These are phyloP conservation scores for Drosophila pseudoobscura DNA, from an alignment of 1,140 invertebrate genomes.

Conservation along the genomic window DNA sequence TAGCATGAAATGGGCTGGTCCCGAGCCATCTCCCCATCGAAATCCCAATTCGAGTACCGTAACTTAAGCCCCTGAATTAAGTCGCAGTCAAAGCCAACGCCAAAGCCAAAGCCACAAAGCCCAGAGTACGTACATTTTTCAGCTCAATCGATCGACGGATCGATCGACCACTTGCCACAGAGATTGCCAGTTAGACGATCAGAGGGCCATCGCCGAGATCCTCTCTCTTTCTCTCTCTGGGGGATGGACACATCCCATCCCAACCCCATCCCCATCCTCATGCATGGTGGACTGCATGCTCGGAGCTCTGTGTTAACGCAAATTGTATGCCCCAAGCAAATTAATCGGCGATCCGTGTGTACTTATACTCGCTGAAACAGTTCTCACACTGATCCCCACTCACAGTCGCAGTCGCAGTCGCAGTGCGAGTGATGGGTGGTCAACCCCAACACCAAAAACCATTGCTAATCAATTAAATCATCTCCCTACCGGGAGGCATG, in stretches of 20 bases:
- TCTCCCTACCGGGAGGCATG: no score
- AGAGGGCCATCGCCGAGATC: not conserved
- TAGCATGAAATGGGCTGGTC: slow-evolving; percentile 65
- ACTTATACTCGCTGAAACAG: slow-evolving; percentile 6
- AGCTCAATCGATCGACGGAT: not conserved
- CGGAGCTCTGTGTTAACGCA: slow-evolving; percentile 5
- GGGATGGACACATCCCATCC: not conserved
- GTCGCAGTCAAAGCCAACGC: slow-evolving; percentile 14
- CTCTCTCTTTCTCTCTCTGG: not conserved
- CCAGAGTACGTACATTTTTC: not conserved
- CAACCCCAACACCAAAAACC: no score
- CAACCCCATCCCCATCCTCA: not conserved
- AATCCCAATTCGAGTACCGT: slow-evolving; percentile 64
- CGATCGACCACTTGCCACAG: not conserved
- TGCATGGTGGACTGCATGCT: not conserved
- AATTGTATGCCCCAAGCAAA: not conserved
- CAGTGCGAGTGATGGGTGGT: no score
- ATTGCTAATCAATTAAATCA: no score
- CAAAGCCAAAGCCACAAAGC: slow-evolving; percentile 15
- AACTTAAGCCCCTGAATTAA: slow-evolving; percentile 68
- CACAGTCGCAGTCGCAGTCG: no score
- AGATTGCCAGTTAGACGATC: slow-evolving; percentile 8
- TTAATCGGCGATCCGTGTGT: not conserved
- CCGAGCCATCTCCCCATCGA: slow-evolving; percentile 7
- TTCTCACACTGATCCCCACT: not conserved